Base-by-base conservation (phyloP, 2,888 invertebrate genomes). In the Lacanobia oleracea region DNA sequence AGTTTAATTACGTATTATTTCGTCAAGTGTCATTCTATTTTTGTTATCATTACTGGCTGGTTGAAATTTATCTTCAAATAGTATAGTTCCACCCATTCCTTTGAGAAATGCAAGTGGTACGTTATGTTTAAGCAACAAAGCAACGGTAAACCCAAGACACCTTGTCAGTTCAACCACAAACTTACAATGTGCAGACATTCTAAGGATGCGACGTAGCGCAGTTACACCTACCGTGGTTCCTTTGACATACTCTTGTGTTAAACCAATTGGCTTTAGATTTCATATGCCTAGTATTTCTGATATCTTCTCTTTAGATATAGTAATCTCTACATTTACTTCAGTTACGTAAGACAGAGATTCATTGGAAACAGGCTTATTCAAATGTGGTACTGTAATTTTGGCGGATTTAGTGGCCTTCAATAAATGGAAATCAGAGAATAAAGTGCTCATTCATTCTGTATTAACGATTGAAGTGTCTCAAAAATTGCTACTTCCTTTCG, bases 391-490 rank as follows among this genome's bases (percentile, higher is more conserved):
- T 78, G 72, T 65, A 72, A 76, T 76, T 76, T 72, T 50, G 64
- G 45, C 27, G 78, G 64, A 72, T 72, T 76, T 72, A 64, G 21
- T 64, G 54, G 37, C 50, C 72, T 64, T 77, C 54, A 77, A 51
- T 78, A 76, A 76, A 78, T 65, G 78, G 78, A 72, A 76, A 76
- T 78, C 54, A 64, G 43, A 78, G 45, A 60, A 72, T 76, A 45
- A 76, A 76, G 71, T 78, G 64, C 54, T 64, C 64, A 65, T 72
- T 76, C 21, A 76, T 56, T 78, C 37, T 33, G 72, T 78, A 37
- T 64, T 72, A 65, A 78, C 37, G 72, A 78, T 56, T 50, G 10
- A 77, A 78, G 21, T 54, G 16, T 45, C 50, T 18, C 6, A 45
- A 53, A 68, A 63, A 64, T 64, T 3, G 48, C 59, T 60, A 53